A percentile compares a stretch with the other conserved stretches of the same genome.
phyloP scores from a whole-genome alignment of 2,888 invertebrate genomes.

The Microctonus hyperodae region DNA sequence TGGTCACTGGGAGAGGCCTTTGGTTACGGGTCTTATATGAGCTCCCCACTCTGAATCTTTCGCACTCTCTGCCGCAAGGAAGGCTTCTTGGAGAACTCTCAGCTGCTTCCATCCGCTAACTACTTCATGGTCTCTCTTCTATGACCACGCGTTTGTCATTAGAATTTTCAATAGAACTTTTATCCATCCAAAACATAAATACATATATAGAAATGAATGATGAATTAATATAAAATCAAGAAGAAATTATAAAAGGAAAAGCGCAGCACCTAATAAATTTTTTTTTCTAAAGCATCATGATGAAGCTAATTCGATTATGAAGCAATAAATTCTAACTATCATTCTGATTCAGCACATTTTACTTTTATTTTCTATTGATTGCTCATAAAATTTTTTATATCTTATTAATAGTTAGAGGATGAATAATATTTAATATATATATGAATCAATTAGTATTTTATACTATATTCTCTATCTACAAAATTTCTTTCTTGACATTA shows the following conservation, averaged over 20 bases:
- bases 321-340: not conserved
- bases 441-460: no score
- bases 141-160: not conserved
- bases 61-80: conserved; percentile 45
- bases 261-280: not conserved
- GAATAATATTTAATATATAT: no score
- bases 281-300: not conserved
- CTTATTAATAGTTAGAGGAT: no score
- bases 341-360: not conserved
- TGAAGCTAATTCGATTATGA: conserved; percentile 1
- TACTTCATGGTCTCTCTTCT: conserved; percentile 13
- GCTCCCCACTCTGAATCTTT: conserved; percentile 57
- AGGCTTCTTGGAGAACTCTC: conserved; percentile 54
- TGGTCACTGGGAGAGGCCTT: conserved; percentile 62
- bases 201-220: not conserved
- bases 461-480: no score
- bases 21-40: conserved; percentile 62
- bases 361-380: not conserved
- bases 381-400: no score
- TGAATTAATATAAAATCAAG: not conserved
- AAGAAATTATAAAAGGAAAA: not conserved
- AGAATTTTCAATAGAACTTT: no score
- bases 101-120: conserved; percentile 47
- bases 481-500: not conserved
- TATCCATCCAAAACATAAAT: no score